Percentiles rank a stretch among this genome's conserved stretches.
Evolutionary conservation across 1,140 invertebrate species (phyloP).

Genomic region (Drosophila trapezifrons): DNA sequence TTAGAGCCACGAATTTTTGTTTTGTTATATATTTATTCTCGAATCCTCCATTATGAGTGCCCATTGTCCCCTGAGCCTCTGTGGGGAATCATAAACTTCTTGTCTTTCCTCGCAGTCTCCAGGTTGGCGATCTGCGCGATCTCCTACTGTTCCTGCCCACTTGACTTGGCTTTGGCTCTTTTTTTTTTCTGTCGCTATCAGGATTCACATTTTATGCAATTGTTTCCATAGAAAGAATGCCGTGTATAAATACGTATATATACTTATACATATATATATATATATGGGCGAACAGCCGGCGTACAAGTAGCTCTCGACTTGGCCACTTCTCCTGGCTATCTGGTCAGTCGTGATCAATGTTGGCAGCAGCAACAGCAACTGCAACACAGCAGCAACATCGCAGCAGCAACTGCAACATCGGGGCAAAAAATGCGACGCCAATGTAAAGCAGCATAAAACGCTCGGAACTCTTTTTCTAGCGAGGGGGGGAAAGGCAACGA

Average conservation of each 20-base stretch:
- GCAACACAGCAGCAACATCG: constrained; percentile 15
- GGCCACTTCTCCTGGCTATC: constrained; percentile 55
- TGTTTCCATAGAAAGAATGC: constrained; percentile 81
- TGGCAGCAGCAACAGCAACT: constrained; percentile 37
- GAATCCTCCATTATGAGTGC: constrained; percentile 23
- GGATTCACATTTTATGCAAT: constrained; percentile 82
- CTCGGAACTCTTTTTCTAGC: constrained; percentile 38
- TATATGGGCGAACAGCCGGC: constrained; percentile 39
- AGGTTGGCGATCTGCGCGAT: constrained; percentile 17
- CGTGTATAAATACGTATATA: constrained; percentile 60
- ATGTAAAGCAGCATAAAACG: constrained; percentile 78
- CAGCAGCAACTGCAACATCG: constrained; percentile 34
- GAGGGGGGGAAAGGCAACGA: constrained; percentile 5
- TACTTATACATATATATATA: constrained; percentile 1
- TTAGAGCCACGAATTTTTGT: neutral
- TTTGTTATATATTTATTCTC: constrained; percentile 15
- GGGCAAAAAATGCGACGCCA: constrained; percentile 73
- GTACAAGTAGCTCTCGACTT: constrained; percentile 63
- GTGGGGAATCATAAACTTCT: constrained; percentile 43
- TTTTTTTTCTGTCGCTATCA: constrained; percentile 70
- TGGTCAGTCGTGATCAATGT: constrained; percentile 77
- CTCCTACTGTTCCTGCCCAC: constrained; percentile 55
- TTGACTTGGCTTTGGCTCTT: constrained; percentile 40
- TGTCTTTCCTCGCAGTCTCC: constrained; percentile 13
- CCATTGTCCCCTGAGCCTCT: constrained; percentile 40